phyloP scores from a whole-genome alignment of 2,797 vertebrate species.

The Sebastes cheni region DNA sequence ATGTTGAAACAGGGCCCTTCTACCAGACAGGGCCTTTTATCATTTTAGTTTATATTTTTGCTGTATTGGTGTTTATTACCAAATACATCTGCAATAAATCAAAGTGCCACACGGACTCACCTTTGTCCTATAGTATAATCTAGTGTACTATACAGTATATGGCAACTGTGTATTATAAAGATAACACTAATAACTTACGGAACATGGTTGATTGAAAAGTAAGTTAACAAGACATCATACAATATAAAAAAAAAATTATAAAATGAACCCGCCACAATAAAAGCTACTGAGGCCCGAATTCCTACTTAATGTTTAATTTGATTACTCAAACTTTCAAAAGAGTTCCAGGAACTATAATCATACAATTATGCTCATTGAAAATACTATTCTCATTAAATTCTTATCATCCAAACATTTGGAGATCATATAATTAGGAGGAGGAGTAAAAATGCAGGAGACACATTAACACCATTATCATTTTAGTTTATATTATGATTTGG shows the following conservation, averaged over 20 bases:
- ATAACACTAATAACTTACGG: not conserved
- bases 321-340: not conserved
- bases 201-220: not conserved
- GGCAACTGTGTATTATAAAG: not conserved
- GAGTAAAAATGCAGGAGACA: no score
- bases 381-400: not conserved
- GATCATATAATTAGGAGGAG: not conserved
- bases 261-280: not conserved
- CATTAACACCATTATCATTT: not conserved
- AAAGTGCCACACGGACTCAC: not conserved
- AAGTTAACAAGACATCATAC: not conserved
- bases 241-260: not conserved
- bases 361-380: not conserved
- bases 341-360: not conserved
- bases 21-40: no score
- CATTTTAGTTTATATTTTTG: not conserved
- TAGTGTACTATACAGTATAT: not conserved
- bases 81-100: not conserved
- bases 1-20: not conserved
- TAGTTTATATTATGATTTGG: not conserved
- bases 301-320: not conserved
- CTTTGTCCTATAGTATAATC: not conserved
- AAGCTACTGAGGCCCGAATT: not conserved
- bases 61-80: not conserved
- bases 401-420: conserved; percentile 9